phyloP scores from a whole-genome alignment of 2,888 invertebrate species.

The Metalampra italica region DNA sequence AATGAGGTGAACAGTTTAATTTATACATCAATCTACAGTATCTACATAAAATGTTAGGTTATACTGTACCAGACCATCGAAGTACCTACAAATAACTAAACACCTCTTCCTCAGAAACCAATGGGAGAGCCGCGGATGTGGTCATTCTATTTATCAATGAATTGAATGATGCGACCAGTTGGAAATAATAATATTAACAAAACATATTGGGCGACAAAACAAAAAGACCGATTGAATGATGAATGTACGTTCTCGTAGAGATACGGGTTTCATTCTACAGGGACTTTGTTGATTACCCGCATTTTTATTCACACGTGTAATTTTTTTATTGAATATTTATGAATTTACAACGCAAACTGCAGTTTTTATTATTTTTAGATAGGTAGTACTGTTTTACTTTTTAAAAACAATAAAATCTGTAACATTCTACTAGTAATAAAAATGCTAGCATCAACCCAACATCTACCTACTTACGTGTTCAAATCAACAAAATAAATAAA shows the following conservation, averaged over 20 bases:
- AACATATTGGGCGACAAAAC: background rate
- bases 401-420: no score
- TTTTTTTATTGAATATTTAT: no score
- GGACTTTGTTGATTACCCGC: background rate
- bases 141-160: constrained; percentile 23
- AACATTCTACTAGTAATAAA: constrained; percentile 5
- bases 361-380: no score
- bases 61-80: no score
- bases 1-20: constrained; percentile 16
- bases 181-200: constrained; percentile 20
- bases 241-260: background rate
- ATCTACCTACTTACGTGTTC: constrained; percentile 1
- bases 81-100: no score
- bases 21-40: background rate
- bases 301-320: background rate
- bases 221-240: background rate
- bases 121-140: constrained; percentile 18
- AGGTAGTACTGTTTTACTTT: no score
- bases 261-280: constrained; percentile 1
- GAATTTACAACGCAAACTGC: no score
- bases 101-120: constrained; percentile 9
- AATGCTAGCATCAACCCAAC: constrained; percentile 17
- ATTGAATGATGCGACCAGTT: constrained; percentile 29
- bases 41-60: no score
- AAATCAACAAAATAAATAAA: constrained; percentile 11